Evolutionary conservation across 2,113 vertebrate genomes (phyloP).

Genomic region (Heterocephalus glaber): DNA sequence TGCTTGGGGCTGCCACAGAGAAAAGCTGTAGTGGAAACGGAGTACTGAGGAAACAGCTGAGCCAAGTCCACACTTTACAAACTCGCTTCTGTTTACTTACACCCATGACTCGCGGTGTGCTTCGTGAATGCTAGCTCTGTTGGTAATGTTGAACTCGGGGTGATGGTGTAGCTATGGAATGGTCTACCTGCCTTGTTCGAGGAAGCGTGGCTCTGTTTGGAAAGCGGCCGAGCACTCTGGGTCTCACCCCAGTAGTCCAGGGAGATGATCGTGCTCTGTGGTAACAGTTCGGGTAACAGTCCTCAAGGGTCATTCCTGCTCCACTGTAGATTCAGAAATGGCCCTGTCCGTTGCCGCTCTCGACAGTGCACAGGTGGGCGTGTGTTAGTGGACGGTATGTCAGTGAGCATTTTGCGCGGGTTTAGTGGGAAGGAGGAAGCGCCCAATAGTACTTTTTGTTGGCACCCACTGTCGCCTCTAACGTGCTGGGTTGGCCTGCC

Average conservation of each 20-base stretch:
- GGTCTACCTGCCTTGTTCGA: not conserved
- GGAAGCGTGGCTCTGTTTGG: not conserved
- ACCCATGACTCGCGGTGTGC: not conserved
- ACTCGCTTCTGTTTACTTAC: not conserved
- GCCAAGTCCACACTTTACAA: not conserved
- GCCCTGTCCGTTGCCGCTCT: not conserved
- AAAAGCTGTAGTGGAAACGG: not conserved
- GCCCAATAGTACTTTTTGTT: accelerated
- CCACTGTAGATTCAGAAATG: not conserved
- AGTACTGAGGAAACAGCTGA: not conserved
- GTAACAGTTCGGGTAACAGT: not conserved
- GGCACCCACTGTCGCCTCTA: not conserved
- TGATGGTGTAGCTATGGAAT: not conserved
- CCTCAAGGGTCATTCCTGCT: not conserved
- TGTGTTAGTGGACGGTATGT: too few relatives aligned
- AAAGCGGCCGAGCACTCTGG: not conserved
- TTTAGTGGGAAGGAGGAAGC: not conserved
- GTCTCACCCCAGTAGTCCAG: not conserved
- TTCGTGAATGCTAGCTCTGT: not conserved
- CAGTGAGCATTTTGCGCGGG: not conserved
- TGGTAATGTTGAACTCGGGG: not conserved
- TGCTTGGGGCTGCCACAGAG: not conserved
- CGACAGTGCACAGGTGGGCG: not conserved
- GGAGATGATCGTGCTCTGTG: not conserved
- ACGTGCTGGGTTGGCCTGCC: not conserved